phyloP scores from a whole-genome alignment of 2,797 vertebrate genomes.

The Eulemur mongoz region DNA sequence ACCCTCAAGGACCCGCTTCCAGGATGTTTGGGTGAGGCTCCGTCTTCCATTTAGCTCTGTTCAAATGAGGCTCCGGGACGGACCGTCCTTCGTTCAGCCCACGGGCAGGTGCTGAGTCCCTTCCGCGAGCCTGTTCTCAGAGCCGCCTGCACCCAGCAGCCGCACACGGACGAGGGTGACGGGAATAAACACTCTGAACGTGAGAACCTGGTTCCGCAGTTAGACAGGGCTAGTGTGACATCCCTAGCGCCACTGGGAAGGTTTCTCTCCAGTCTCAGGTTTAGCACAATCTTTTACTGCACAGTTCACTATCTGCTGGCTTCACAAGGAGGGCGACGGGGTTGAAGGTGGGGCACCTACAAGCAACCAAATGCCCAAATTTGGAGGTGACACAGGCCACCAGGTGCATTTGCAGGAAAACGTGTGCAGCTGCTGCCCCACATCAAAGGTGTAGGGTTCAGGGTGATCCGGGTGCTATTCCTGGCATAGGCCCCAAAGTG shows the following conservation, averaged over 20 bases:
- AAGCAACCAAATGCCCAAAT: background rate
- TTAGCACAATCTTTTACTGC: background rate
- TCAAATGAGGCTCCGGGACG: background rate
- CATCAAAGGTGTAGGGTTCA: background rate
- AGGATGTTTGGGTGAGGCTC: background rate
- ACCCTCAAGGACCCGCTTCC: accelerated
- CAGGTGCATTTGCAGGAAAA: background rate
- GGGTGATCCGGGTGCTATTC: background rate
- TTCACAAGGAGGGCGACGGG: accelerated
- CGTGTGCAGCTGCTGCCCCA: background rate
- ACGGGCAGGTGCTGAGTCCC: accelerated
- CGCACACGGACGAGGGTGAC: accelerated
- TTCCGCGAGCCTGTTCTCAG: accelerated
- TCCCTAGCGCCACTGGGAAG: accelerated
- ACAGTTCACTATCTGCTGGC: background rate
- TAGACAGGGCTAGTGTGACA: accelerated
- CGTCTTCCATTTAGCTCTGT: accelerated
- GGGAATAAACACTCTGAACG: accelerated
- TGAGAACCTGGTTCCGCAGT: background rate
- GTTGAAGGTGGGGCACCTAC: background rate
- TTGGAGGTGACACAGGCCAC: background rate
- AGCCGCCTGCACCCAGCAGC: accelerated
- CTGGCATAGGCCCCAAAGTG: background rate
- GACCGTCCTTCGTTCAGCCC: background rate
- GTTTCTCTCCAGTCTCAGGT: background rate